Evolutionary conservation across 2,888 invertebrate species (phyloP).

Genomic region (Venustoraphidia nigricollis): DNA sequence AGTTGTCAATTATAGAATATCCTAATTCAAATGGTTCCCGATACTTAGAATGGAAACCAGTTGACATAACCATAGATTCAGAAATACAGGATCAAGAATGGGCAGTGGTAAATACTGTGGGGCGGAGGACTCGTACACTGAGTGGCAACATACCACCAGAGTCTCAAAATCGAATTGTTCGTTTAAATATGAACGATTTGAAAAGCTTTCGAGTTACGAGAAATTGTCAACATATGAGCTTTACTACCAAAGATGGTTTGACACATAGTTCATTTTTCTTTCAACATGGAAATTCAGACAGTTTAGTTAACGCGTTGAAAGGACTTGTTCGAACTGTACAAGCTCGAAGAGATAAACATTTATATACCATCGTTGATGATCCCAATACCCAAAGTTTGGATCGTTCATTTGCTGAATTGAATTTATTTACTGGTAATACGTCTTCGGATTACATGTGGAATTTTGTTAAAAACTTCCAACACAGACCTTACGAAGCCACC

Average conservation of each 20-base stretch:
- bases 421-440: slow-evolving; percentile 58
- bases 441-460: slow-evolving; percentile 48
- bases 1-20: slow-evolving; percentile 51
- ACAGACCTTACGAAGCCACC: slow-evolving; percentile 69
- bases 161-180: slow-evolving; percentile 31
- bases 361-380: slow-evolving; percentile 54
- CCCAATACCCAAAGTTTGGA: slow-evolving; percentile 53
- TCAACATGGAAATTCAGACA: slow-evolving; percentile 73
- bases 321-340: slow-evolving; percentile 47
- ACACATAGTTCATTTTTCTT: slow-evolving; percentile 72
- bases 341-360: slow-evolving; percentile 53
- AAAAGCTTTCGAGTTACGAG: slow-evolving; percentile 45
- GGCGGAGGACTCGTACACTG: slow-evolving; percentile 42
- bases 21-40: slow-evolving; percentile 27
- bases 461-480: slow-evolving; percentile 38
- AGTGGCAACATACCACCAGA: slow-evolving; percentile 34
- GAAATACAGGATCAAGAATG: slow-evolving; percentile 71
- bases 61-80: slow-evolving; percentile 60
- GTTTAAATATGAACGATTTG: slow-evolving; percentile 43
- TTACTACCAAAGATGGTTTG: slow-evolving; percentile 55
- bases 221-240: slow-evolving; percentile 38
- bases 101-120: slow-evolving; percentile 67
- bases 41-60: slow-evolving; percentile 67
- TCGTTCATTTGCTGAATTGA: slow-evolving; percentile 74
- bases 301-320: slow-evolving; percentile 47